Percentiles rank a stretch among this genome's conserved stretches.
Evolutionary conservation across 2,888 invertebrate species (phyloP).

Genomic region (Coelopa pilipes): DNA sequence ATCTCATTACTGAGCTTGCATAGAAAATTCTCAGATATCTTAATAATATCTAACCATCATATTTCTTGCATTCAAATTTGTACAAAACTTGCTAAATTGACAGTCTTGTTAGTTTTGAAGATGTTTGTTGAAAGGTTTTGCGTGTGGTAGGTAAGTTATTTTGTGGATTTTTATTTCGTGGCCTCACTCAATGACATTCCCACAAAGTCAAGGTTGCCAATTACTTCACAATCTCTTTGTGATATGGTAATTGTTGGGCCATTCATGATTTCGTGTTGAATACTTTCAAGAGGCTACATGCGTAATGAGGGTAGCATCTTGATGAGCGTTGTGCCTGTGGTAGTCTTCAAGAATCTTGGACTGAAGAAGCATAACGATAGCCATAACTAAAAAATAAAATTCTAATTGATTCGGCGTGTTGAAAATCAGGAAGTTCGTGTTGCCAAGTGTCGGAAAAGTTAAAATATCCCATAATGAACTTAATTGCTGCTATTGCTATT

Average conservation of each 20-base stretch:
- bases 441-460: too few species aligned
- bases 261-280: not conserved
- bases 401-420: too few species aligned
- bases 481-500: too few species aligned
- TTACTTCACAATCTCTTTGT: not conserved
- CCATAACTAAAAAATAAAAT: too few species aligned
- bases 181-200: not conserved
- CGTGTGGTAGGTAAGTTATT: slow-evolving; percentile 20
- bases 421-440: too few species aligned
- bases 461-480: too few species aligned
- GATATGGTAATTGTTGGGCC: too few species aligned
- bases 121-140: too few species aligned
- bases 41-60: not conserved
- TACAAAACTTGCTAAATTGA: not conserved
- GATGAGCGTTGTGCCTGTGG: not conserved
- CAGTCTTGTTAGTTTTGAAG: not conserved
- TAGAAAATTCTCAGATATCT: too few species aligned
- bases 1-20: too few species aligned
- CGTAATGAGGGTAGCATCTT: slow-evolving; percentile 7
- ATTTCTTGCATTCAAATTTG: not conserved
- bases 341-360: too few species aligned
- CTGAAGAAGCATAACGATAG: too few species aligned
- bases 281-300: not conserved
- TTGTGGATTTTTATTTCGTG: not conserved
- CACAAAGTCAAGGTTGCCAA: slow-evolving; percentile 18